Evolutionary conservation across 2,797 vertebrate genomes (phyloP).

Genomic region (Lepidocolaptes lacrymiger): DNA sequence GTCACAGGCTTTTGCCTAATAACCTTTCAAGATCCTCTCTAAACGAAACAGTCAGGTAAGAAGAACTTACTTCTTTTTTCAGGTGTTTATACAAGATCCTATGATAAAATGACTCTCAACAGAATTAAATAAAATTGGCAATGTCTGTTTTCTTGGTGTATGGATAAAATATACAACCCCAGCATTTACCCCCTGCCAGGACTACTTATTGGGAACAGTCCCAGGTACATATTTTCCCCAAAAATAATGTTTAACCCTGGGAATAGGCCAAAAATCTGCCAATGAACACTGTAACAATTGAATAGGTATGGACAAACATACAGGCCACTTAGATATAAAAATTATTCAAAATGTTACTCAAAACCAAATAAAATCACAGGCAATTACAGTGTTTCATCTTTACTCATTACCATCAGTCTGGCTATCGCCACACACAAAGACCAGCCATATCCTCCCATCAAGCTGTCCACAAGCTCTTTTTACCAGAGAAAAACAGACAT

Average conservation of each 20-base stretch:
- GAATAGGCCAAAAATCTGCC: not conserved
- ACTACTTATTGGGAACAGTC: not conserved
- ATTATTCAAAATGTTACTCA: not conserved
- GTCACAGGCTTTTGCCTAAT: not conserved
- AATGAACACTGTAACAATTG: not conserved
- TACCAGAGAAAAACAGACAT: conserved; percentile 41
- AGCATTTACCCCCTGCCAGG: not conserved
- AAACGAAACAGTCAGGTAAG: not conserved
- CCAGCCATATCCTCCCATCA: conserved; percentile 49
- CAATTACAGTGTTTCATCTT: not conserved
- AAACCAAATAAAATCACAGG: conserved; percentile 22
- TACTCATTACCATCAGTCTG: conserved; percentile 49
- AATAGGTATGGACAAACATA: not conserved
- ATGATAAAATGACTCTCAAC: not conserved
- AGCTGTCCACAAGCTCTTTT: conserved; percentile 67
- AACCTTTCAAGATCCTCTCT: not conserved
- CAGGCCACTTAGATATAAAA: not conserved
- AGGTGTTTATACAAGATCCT: not conserved
- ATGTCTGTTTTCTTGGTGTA: not conserved
- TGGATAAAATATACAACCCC: not conserved
- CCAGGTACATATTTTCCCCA: not conserved
- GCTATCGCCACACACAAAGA: conserved; percentile 21
- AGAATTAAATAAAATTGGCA: not conserved
- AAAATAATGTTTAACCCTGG: not conserved
- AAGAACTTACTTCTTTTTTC: not conserved